These are phyloP conservation scores for Phodopus roborovskii DNA, from an alignment of 2,113 vertebrate genomes.

Conservation along the genomic window DNA sequence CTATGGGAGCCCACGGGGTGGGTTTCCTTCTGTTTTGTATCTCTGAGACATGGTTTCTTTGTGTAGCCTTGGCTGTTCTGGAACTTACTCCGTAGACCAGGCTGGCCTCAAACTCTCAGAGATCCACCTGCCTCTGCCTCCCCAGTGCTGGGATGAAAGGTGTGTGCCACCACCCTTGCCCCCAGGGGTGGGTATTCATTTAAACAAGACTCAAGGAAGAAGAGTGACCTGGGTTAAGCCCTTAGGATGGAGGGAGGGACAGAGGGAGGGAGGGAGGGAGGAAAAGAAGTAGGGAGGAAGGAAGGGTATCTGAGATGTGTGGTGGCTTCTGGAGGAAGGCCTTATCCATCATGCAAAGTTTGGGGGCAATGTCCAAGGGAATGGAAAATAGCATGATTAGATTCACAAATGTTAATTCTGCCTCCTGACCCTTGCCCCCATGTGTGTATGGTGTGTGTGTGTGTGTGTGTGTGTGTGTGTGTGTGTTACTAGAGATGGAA, in stretches of 20 bases:
- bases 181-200: not conserved
- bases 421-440: not conserved
- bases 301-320: not conserved
- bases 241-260: too few species aligned
- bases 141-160: too few species aligned
- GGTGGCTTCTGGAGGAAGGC: not conserved
- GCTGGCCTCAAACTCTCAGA: too few species aligned
- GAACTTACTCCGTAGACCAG: too few species aligned
- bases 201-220: not conserved
- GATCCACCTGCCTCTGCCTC: too few species aligned
- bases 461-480: not conserved
- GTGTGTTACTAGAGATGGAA: not conserved
- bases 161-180: too few species aligned
- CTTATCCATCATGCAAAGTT: not conserved
- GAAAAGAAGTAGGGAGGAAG: too few species aligned
- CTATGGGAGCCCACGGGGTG: not conserved
- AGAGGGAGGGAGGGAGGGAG: too few species aligned
- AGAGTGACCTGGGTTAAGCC: too few species aligned
- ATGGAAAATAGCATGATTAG: not conserved
- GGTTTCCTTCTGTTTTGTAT: too few species aligned
- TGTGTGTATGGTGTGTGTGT: not conserved
- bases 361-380: not conserved
- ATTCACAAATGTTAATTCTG: not conserved
- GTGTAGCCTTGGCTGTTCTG: too few species aligned
- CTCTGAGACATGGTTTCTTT: too few species aligned